Evolutionary conservation across 64 coral and sea anemone genomes (phyloP).

Genomic region (Dendronephthya gigantea): DNA sequence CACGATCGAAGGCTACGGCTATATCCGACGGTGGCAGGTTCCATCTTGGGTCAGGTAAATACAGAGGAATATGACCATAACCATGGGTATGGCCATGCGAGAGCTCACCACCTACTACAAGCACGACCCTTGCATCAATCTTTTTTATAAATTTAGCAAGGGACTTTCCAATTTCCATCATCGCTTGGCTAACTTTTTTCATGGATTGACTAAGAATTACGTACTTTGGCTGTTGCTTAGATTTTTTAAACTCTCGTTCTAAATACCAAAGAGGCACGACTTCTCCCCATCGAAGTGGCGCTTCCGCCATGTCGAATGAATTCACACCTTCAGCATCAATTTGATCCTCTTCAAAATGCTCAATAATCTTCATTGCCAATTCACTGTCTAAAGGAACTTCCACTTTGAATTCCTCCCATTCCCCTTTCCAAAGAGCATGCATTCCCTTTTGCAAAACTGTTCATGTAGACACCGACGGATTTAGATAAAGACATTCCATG

Average conservation of each 20-base stretch:
- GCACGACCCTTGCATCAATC: constrained; percentile 42
- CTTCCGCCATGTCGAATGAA: constrained; percentile 31
- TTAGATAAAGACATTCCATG: constrained; percentile 57
- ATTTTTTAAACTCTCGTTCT: constrained; percentile 27
- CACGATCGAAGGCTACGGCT: not conserved
- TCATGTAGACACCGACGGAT: constrained; percentile 38
- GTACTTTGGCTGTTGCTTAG: constrained; percentile 45
- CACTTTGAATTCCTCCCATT: constrained; percentile 47
- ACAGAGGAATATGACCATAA: constrained; percentile 36
- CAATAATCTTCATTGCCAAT: constrained; percentile 23
- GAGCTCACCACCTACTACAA: constrained; percentile 60
- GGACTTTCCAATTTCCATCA: constrained; percentile 15
- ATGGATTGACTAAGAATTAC: constrained; percentile 9
- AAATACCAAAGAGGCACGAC: constrained; percentile 67
- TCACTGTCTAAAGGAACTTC: constrained; percentile 30
- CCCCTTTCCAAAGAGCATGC: constrained; percentile 75
- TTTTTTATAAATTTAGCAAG: constrained; percentile 36
- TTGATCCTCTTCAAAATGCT: constrained; percentile 30
- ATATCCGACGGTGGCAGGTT: not conserved
- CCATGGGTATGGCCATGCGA: constrained; percentile 34
- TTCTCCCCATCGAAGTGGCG: constrained; percentile 64
- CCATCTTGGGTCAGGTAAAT: constrained; percentile 41
- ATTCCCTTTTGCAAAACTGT: constrained; percentile 30
- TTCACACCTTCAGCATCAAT: constrained; percentile 41
- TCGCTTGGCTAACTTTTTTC: not conserved